Evolutionary conservation across 2,797 vertebrate species (phyloP).

Genomic region (Triplophysa bombifrons): DNA sequence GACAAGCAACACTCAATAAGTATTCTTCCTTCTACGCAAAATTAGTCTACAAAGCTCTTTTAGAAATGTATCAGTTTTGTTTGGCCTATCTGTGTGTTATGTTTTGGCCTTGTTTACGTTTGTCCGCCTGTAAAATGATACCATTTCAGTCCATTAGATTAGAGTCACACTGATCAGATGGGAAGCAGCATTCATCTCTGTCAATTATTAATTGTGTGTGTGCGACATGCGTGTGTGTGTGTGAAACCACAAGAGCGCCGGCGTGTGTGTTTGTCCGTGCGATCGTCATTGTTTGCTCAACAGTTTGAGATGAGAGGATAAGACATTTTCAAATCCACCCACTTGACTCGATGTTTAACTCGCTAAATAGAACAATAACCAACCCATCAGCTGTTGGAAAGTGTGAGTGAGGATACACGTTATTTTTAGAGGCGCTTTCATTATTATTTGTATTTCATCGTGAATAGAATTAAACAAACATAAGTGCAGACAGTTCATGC

Average conservation of each 20-base stretch:
- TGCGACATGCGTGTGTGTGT: constrained; percentile 11
- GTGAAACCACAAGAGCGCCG: neutral
- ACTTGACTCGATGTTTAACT: neutral
- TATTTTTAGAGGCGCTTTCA: neutral
- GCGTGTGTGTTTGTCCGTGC: constrained; percentile 24
- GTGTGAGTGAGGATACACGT: neutral
- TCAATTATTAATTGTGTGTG: constrained; percentile 51
- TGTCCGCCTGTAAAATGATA: constrained; percentile 37
- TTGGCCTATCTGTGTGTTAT: neutral
- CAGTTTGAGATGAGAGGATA: constrained; percentile 35
- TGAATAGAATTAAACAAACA: neutral
- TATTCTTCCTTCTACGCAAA: neutral
- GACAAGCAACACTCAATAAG: neutral
- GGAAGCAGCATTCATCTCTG: constrained; percentile 35
- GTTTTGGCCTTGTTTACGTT: neutral
- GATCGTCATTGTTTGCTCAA: constrained; percentile 41
- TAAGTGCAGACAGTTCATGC: neutral
- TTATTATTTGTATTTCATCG: neutral
- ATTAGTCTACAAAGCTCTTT: neutral
- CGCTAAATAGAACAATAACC: neutral
- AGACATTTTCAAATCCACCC: constrained; percentile 21
- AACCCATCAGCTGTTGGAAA: neutral
- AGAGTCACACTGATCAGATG: constrained; percentile 27
- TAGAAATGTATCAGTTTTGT: neutral
- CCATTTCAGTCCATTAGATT: constrained; percentile 34